Percentiles rank a stretch among this genome's conserved stretches.
Conservation (phyloP, 2,888 invertebrate genomes). For the Merodon equestris region DNA sequence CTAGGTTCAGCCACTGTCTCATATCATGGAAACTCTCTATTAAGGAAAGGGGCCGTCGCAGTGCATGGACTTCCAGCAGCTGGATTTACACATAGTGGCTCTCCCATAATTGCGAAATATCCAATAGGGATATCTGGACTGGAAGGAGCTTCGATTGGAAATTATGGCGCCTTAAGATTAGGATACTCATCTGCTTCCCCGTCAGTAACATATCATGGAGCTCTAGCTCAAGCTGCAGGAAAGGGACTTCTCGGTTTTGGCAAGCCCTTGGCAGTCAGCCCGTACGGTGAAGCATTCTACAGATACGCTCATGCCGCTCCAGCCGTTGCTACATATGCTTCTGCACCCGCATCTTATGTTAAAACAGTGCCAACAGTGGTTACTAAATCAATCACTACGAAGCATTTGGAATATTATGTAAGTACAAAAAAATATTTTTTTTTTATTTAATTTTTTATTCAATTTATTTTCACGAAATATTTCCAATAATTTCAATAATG, state of each 20-base stretch:
- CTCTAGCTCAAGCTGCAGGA: conserved; percentile 71
- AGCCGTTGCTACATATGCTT: conserved; percentile 75
- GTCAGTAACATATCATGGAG: conserved; percentile 73
- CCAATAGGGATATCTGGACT: conserved; percentile 25
- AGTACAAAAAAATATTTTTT: conserved; percentile 77
- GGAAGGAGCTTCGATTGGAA: conserved; percentile 43
- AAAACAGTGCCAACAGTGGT: conserved; percentile 77
- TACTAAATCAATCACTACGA: conserved; percentile 81
- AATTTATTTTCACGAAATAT: no score
- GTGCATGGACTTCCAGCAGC: background rate
- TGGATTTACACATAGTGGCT: conserved; percentile 6
- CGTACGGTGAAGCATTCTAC: conserved; percentile 59
- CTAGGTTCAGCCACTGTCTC: conserved; percentile 52
- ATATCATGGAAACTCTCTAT: conserved; percentile 74
- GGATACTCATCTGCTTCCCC: conserved; percentile 70
- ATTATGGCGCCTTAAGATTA: conserved; percentile 52
- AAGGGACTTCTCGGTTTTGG: conserved; percentile 63
- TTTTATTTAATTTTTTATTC: no score
- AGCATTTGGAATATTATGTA: conserved; percentile 83
- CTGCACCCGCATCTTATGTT: conserved; percentile 76
- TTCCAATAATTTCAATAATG: no score
- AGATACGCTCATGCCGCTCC: conserved; percentile 77
- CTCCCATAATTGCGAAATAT: conserved; percentile 22
- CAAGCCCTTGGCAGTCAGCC: conserved; percentile 28
- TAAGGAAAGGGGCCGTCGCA: conserved; percentile 76